These are phyloP conservation scores for Dreissena polymorpha DNA, from an alignment of 1,140 invertebrate species.

Conservation along the genomic window DNA sequence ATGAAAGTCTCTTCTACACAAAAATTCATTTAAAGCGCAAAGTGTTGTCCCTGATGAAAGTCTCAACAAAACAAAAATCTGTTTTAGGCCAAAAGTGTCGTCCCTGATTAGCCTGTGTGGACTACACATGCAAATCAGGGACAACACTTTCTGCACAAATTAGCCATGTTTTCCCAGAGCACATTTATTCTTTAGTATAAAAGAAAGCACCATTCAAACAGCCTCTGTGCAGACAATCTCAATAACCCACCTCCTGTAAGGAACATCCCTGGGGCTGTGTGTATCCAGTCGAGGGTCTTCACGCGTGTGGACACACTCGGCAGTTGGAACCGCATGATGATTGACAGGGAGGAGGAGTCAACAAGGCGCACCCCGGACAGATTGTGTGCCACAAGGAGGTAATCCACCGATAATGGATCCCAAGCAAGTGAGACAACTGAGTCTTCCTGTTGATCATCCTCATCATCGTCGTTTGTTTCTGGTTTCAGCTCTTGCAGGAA, in stretches of 20 bases:
- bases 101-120: too few relatives aligned
- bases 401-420: constrained; percentile 80
- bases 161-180: too few relatives aligned
- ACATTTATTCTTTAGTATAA: too few relatives aligned
- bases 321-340: constrained; percentile 77
- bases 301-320: constrained; percentile 77
- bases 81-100: too few relatives aligned
- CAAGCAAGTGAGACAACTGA: constrained; percentile 77
- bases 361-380: constrained; percentile 75
- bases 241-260: constrained; percentile 77
- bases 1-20: too few relatives aligned
- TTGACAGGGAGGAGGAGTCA: constrained; percentile 71
- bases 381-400: constrained; percentile 77
- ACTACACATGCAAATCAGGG: too few relatives aligned
- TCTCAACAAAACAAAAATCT: too few relatives aligned
- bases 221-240: too few relatives aligned
- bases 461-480: constrained; percentile 61
- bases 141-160: too few relatives aligned
- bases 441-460: constrained; percentile 63
- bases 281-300: constrained; percentile 79
- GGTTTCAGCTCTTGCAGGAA: constrained; percentile 63
- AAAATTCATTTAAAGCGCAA: too few relatives aligned
- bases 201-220: too few relatives aligned
- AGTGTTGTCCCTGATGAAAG: too few relatives aligned
- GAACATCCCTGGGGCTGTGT: constrained; percentile 81